Base-by-base conservation (phyloP, 2,797 vertebrate genomes). In the Lerista edwardsae region DNA sequence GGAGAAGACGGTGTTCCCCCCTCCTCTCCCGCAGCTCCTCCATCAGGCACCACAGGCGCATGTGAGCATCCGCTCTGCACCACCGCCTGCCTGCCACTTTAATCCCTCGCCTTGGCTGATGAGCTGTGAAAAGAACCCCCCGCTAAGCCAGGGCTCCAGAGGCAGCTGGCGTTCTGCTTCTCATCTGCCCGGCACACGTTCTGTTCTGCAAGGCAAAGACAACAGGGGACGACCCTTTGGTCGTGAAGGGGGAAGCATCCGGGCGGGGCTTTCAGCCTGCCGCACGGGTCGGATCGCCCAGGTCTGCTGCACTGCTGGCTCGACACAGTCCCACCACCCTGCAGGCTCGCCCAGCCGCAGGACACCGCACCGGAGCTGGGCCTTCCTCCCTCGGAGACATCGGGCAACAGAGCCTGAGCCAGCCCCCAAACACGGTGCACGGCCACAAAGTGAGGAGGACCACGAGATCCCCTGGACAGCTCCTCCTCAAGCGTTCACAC, bases 101-200 rank as follows among this genome's bases (percentile, higher is more conserved):
- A 62, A 78, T 88, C 80, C 84, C 82, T 83, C 0, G 0, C 39
- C 64, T 69, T 71, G 65, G 62, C 47, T 0, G 3, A 69, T 7
- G 62, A 88, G 79, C 80, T 90, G 85, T 1, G 81, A 84, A 65
- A 88, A 41, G 36, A 39, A n/a, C 10, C 21, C 12, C 21, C 39
- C 51, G 11, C 41, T 11, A 36, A 71, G 75, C 36, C 21, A 62
- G 51, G 67, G 5, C 75, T 34, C 83, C 82, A 79, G 61, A 76
- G 39, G 72, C 73, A 89, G 83, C 80, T 85, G 84, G 15, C 69
- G 34, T 59, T 84, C 31, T 6, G 6, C 3, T 15, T 61, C 29
- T 15, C 76, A 31, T 31, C 77, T 79, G 77, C 19, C 23, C 62
- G 21, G 39, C 9, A 19, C 19, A 47, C 29, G 11, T 62, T 12